Evolutionary conservation across 2,888 invertebrate species (phyloP).

Genomic region (Camponotus fellah): DNA sequence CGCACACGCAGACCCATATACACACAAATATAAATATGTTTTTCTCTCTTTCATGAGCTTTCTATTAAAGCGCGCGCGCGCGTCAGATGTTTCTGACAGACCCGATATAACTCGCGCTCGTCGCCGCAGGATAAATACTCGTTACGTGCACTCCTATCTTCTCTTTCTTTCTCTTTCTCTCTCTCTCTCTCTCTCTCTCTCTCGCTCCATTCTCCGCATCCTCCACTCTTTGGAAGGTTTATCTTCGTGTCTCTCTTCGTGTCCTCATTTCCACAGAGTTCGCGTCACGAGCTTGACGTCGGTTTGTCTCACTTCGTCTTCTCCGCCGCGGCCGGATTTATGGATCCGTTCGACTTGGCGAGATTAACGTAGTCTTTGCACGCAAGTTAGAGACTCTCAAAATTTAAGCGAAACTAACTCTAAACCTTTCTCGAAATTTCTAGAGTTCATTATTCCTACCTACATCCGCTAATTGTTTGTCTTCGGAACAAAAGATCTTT

Average conservation of each 20-base stretch:
- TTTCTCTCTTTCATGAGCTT: slow-evolving; percentile 32
- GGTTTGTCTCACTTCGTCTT: slow-evolving; percentile 70
- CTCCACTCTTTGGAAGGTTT: slow-evolving; percentile 26
- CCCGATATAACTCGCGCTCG: slow-evolving; percentile 58
- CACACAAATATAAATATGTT: slow-evolving; percentile 37
- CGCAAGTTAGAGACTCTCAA: slow-evolving; percentile 43
- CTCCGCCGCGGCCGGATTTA: slow-evolving; percentile 23
- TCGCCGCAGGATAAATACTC: slow-evolving; percentile 73
- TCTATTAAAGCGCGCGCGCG: slow-evolving; percentile 19
- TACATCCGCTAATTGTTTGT: slow-evolving; percentile 2
- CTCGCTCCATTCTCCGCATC: slow-evolving; percentile 50
- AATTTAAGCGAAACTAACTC: slow-evolving; percentile 16
- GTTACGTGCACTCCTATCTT: slow-evolving; percentile 42
- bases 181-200: slow-evolving; percentile 33
- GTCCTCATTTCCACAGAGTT: slow-evolving; percentile 47
- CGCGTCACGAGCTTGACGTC: slow-evolving; percentile 56
- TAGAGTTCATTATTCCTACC: neutral
- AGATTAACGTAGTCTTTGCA: slow-evolving; percentile 62
- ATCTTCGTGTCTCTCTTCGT: slow-evolving; percentile 52
- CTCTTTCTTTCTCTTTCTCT: slow-evolving; percentile 51
- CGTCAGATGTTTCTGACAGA: slow-evolving; percentile 42
- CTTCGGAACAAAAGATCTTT: neutral
- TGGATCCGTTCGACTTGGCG: slow-evolving; percentile 57
- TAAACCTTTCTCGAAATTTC: slow-evolving; percentile 11
- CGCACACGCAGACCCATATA: neutral